A percentile compares a stretch with the other conserved stretches of the same genome.
phyloP scores from a whole-genome alignment of 2,113 vertebrate genomes.

The Triplophysa rosa region DNA sequence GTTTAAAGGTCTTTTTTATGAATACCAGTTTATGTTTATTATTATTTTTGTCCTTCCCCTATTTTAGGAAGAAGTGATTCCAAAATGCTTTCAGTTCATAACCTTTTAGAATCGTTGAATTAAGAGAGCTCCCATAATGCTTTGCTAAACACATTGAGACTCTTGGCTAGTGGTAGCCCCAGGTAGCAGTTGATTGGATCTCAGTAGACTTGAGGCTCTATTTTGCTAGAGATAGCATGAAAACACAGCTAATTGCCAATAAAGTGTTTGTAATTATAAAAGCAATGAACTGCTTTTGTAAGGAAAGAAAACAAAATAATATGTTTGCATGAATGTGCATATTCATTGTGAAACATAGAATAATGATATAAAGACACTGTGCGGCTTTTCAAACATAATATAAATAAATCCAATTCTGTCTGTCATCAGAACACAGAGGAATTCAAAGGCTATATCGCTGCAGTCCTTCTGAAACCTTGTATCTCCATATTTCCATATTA shows the following conservation, averaged over 20 bases:
- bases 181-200: not conserved
- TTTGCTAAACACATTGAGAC: not conserved
- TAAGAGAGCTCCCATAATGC: not conserved
- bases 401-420: too few species aligned
- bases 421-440: too few species aligned
- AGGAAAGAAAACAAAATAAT: too few species aligned
- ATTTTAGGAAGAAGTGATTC: not conserved
- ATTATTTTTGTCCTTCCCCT: conserved; percentile 20
- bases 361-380: too few species aligned
- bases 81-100: conserved; percentile 9
- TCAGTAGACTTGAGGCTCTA: not conserved
- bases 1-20: conserved; percentile 45
- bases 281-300: too few species aligned
- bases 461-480: too few species aligned
- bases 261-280: too few species aligned
- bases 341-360: too few species aligned
- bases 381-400: too few species aligned
- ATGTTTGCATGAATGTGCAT: too few species aligned
- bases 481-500: too few species aligned
- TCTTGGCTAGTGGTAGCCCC: not conserved
- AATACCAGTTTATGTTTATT: conserved; percentile 20
- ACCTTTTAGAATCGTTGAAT: conserved; percentile 17
- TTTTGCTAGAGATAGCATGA: not conserved
- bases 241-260: not conserved
- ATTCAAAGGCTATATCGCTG: too few species aligned